Conservation (phyloP, 2,888 invertebrate genomes). For the Drosophila pegasa region DNA sequence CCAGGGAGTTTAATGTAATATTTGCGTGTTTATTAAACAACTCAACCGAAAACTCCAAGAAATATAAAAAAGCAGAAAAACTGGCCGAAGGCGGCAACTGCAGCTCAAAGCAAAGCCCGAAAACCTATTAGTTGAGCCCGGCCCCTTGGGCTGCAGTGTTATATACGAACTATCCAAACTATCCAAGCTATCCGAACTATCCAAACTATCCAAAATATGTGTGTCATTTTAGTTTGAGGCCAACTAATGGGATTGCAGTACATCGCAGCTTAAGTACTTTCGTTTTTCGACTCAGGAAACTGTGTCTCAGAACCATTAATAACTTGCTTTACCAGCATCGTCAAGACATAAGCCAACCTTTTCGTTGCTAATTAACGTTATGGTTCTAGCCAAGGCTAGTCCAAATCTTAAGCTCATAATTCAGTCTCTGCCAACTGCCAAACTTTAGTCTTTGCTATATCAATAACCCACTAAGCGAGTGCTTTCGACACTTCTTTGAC, state of each 20-base stretch:
- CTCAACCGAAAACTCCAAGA: conserved; percentile 30
- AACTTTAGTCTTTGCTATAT: not conserved
- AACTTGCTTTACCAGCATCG: conserved; percentile 41
- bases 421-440: conserved; percentile 2
- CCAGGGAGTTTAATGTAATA: conserved; percentile 70
- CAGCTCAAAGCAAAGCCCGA: conserved; percentile 41
- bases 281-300: conserved; percentile 74
- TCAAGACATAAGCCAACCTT: conserved; percentile 35
- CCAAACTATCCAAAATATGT: conserved; percentile 36
- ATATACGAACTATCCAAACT: conserved; percentile 6
- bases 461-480: conserved; percentile 4
- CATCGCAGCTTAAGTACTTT: conserved; percentile 53
- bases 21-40: conserved; percentile 78
- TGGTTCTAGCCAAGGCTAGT: conserved; percentile 50
- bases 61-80: conserved; percentile 49
- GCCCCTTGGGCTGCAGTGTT: conserved; percentile 47
- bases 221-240: conserved; percentile 54
- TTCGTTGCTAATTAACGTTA: conserved; percentile 37
- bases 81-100: conserved; percentile 59
- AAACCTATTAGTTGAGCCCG: conserved; percentile 60
- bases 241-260: conserved; percentile 56
- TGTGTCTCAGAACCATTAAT: conserved; percentile 68
- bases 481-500: conserved; percentile 56
- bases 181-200: conserved; percentile 15
- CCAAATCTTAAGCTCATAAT: conserved; percentile 2